These are phyloP conservation scores for Lepeophtheirus nordmannii DNA, from an alignment of 2,888 invertebrate species.

Conservation along the genomic window DNA sequence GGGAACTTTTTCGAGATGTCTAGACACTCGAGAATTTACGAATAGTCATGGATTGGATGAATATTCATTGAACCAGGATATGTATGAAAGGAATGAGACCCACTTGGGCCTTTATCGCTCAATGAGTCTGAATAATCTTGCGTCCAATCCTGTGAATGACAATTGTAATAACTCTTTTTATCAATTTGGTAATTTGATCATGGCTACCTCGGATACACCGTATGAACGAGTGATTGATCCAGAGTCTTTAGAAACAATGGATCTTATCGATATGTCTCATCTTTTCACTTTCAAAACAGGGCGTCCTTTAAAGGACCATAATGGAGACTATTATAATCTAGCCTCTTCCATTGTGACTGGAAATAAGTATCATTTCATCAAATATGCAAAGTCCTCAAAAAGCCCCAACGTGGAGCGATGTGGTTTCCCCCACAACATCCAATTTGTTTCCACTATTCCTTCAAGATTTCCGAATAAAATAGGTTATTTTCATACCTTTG, in stretches of 20 bases:
- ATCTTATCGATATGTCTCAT: constrained; percentile 31
- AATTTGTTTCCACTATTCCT: constrained; percentile 31
- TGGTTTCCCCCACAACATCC: neutral
- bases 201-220: constrained; percentile 36
- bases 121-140: neutral
- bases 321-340: constrained; percentile 37
- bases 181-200: constrained; percentile 33
- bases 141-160: constrained; percentile 31
- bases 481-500: constrained; percentile 42
- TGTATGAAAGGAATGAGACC: neutral
- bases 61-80: too few relatives aligned
- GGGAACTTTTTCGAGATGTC: too few relatives aligned
- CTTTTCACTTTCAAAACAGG: constrained; percentile 26
- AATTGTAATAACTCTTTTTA: constrained; percentile 35
- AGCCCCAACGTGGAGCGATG: neutral
- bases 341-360: constrained; percentile 34
- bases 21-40: too few relatives aligned
- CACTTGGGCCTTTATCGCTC: neutral
- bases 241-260: constrained; percentile 33
- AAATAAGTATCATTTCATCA: constrained; percentile 32
- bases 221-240: constrained; percentile 35
- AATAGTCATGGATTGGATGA: too few relatives aligned
- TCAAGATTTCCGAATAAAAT: constrained; percentile 32
- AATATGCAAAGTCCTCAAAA: constrained; percentile 29
- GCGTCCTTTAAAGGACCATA: constrained; percentile 33